Conservation (phyloP, 2,113 vertebrate species). For the Procavia capensis region DNA sequence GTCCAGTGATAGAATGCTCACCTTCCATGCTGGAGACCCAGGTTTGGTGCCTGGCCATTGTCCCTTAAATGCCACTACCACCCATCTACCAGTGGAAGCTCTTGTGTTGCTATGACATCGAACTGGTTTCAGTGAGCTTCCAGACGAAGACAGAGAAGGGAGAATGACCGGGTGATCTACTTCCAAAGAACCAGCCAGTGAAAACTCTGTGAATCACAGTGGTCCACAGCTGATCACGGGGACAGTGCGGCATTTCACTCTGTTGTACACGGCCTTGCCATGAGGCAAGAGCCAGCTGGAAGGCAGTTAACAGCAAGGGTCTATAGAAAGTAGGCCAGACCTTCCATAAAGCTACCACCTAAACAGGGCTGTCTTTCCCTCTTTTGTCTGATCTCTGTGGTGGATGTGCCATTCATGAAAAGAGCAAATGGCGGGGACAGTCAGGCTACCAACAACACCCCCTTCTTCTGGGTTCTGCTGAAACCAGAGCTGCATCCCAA, state of each 20-base stretch:
- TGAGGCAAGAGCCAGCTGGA: neutral
- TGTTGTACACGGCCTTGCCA: too few relatives aligned
- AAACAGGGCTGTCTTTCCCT: neutral
- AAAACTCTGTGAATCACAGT: neutral
- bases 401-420: neutral
- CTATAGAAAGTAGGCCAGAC: neutral
- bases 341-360: slow-evolving; percentile 17
- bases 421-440: neutral
- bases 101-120: neutral
- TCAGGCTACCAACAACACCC: neutral
- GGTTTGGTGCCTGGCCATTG: neutral
- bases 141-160: neutral
- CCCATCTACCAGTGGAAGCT: too few relatives aligned
- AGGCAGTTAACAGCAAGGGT: neutral
- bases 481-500: neutral
- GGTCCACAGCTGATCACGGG: neutral
- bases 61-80: neutral
- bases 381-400: neutral
- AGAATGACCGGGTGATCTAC: neutral
- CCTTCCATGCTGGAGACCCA: neutral
- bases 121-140: neutral
- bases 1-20: neutral
- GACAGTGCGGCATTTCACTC: neutral
- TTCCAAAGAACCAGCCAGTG: neutral
- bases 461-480: neutral